Evolutionary conservation across 2,797 vertebrate genomes (phyloP).

Genomic region (Miichthys miiuy): DNA sequence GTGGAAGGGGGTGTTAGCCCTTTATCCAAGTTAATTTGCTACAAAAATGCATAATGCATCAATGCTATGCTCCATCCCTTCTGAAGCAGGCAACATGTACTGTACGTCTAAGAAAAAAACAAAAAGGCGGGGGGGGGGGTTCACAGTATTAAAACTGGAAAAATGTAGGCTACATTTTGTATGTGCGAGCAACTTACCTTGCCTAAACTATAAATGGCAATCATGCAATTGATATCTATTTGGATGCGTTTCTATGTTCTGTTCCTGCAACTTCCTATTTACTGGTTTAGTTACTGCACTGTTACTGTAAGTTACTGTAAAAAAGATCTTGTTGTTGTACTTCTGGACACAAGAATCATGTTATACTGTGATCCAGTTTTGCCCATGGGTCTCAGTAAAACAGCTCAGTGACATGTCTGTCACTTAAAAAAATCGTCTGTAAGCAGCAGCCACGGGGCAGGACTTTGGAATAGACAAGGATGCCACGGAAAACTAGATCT

Average conservation of each 20-base stretch:
- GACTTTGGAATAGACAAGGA: slow-evolving; percentile 12
- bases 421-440: slow-evolving; percentile 38
- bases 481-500: slow-evolving; percentile 17
- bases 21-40: slow-evolving; percentile 2
- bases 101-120: no score
- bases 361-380: slow-evolving; percentile 18
- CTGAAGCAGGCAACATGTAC: background rate
- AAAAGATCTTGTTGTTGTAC: background rate
- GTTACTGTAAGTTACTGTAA: background rate
- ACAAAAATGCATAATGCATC: slow-evolving; percentile 9
- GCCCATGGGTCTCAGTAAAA: slow-evolving; percentile 19
- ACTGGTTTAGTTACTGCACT: no score
- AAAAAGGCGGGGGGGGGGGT: no score
- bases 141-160: background rate
- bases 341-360: slow-evolving; percentile 5
- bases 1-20: background rate
- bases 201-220: background rate
- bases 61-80: background rate
- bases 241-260: background rate
- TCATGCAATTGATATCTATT: background rate
- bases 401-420: slow-evolving; percentile 8
- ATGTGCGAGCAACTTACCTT: background rate
- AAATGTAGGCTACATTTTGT: background rate
- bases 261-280: background rate
- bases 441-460: slow-evolving; percentile 33